These are phyloP conservation scores for Heliconius sara DNA, from an alignment of 2,888 invertebrate species.

Conservation along the genomic window DNA sequence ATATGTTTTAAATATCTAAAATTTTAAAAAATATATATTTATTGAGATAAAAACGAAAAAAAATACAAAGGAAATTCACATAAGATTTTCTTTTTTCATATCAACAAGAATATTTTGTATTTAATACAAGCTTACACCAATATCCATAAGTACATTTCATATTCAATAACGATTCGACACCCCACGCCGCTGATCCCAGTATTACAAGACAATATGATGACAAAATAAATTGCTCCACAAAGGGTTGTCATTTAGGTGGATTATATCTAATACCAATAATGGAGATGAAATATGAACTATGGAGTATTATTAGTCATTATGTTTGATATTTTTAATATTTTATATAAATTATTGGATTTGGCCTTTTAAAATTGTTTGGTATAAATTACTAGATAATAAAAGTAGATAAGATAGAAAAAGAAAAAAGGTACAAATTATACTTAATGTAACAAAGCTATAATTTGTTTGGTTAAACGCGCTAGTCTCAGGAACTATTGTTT, in stretches of 20 bases:
- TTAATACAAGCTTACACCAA: neutral
- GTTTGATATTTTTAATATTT: neutral
- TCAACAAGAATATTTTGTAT: neutral
- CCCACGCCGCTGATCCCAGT: constrained; percentile 57
- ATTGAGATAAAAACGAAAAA: neutral
- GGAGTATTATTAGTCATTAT: constrained; percentile 4
- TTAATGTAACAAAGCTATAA: too few relatives aligned
- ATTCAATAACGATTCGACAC: constrained; percentile 55
- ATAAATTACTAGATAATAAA: neutral
- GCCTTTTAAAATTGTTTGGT: neutral
- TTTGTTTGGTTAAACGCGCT: too few relatives aligned
- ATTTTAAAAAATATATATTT: too few relatives aligned
- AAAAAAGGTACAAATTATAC: too few relatives aligned
- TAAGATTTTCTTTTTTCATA: neutral
- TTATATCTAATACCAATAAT: constrained; percentile 56
- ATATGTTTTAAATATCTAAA: too few relatives aligned
- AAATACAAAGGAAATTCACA: neutral
- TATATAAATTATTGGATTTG: neutral
- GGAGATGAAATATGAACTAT: constrained; percentile 38
- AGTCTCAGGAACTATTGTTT: too few relatives aligned
- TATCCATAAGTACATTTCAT: constrained; percentile 30
- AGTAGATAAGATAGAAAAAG: too few relatives aligned
- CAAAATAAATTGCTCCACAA: constrained; percentile 71
- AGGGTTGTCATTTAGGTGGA: constrained; percentile 61
- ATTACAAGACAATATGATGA: constrained; percentile 69